Base-by-base conservation (phyloP, 2,888 invertebrate genomes). In the Ochropacha duplaris region DNA sequence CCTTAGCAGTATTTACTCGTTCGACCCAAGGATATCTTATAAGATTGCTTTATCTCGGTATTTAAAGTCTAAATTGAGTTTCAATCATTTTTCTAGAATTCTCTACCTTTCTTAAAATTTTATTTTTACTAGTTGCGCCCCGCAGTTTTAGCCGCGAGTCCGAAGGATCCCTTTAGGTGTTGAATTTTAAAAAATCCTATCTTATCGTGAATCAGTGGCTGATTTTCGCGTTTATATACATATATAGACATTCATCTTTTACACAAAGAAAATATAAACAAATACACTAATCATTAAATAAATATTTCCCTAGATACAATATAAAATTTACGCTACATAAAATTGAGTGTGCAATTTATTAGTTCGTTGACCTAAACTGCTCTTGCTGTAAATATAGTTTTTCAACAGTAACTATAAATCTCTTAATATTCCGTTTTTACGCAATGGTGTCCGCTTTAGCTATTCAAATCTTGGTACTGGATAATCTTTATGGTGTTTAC, bases 321-420 rank as follows among this genome's bases (percentile, higher is more conserved):
- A 54, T 63, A 63, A 65, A 63, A 58, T 70, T 65, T 60, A 58
- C 39, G 56, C 26, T 54, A 63, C 57, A 58, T 64, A 61, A 68
- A 58, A 60, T 61, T 70, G 54, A 22, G 24, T 34, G 19, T 22
- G 34, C 31, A 52, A 31, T 60, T 50, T 54, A 62, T 61, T 57
- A 66, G 74, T 68, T 65, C 75, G 57, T 66, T 59, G 66, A 63
- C 72, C 74, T 65, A 68, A 12, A 31, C 31, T 12, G 12, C 57
- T 50, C 36, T 36, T 36, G 55, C 58, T 65, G 65, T 60, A 58
- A 22, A 49, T 44, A 36, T 66, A 61, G 66, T 64, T 64, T 26
- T 58, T 50, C 65, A 62, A 68, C 59, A 60, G 62, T 65, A 57
- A 60, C 60, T 54, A 65, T 72, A 72, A 74, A 74, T 69, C 65